Conservation (phyloP, 2,888 invertebrate genomes). For the Spisula subtruncata region DNA sequence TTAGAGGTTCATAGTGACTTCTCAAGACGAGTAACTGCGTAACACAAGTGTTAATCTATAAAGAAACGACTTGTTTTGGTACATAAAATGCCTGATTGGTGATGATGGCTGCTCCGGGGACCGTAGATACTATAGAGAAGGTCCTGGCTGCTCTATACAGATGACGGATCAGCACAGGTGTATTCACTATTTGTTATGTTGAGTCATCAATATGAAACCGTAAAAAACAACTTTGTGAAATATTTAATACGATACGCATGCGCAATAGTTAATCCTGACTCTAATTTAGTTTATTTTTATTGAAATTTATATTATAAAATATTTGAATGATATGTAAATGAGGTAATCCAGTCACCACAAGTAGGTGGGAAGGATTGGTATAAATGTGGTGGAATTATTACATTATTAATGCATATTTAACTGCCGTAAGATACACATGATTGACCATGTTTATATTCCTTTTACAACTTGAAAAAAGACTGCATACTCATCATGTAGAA, state of each 20-base stretch:
- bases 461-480: neutral
- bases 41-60: no score
- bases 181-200: neutral
- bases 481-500: no score
- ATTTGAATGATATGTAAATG: neutral
- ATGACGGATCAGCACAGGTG: neutral
- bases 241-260: neutral
- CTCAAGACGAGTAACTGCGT: no score
- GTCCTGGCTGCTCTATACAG: no score
- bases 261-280: neutral
- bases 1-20: no score
- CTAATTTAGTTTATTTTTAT: neutral
- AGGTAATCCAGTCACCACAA: neutral
- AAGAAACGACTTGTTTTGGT: no score
- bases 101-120: no score
- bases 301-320: neutral
- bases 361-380: neutral
- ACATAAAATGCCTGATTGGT: no score
- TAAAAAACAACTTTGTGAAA: neutral
- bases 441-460: neutral
- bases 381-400: neutral
- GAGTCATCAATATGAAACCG: neutral
- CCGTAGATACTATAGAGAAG: no score
- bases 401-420: neutral
- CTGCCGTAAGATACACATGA: neutral